These are phyloP conservation scores for Trachymyrmex septentrionalis DNA, from an alignment of 1,140 invertebrate genomes.

Conservation along the genomic window DNA sequence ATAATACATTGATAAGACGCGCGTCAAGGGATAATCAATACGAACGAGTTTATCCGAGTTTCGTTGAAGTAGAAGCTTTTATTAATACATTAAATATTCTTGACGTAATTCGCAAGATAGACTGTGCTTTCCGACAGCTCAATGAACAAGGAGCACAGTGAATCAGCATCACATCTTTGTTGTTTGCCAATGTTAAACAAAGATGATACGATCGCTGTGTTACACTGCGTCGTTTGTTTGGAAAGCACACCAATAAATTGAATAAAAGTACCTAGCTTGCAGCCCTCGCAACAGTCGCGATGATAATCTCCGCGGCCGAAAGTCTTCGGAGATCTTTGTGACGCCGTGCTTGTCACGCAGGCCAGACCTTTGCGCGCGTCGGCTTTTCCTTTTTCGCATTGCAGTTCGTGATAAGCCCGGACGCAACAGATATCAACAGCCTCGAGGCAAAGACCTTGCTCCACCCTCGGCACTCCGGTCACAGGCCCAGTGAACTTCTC, in stretches of 20 bases:
- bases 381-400: conserved; percentile 86
- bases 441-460: conserved; percentile 86
- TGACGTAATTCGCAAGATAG: not conserved
- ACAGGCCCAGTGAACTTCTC: conserved; percentile 85
- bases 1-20: conserved; percentile 62
- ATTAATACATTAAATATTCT: not conserved
- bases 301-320: conserved; percentile 81
- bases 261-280: conserved; percentile 85
- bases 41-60: not conserved
- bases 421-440: conserved; percentile 87
- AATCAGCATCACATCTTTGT: no score
- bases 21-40: not conserved
- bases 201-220: no score
- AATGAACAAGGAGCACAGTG: no score
- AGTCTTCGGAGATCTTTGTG: conserved; percentile 1
- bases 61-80: not conserved
- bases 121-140: no score
- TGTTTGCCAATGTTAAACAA: no score
- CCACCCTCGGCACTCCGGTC: conserved; percentile 81
- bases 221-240: no score
- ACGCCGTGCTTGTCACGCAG: conserved; percentile 76
- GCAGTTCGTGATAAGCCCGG: conserved; percentile 80
- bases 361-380: conserved; percentile 84
- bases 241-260: not conserved
- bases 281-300: conserved; percentile 88